Percentiles rank a stretch among this genome's conserved stretches.
Conservation (phyloP, 2,797 vertebrate genomes). For the Thalassophryne amazonica region DNA sequence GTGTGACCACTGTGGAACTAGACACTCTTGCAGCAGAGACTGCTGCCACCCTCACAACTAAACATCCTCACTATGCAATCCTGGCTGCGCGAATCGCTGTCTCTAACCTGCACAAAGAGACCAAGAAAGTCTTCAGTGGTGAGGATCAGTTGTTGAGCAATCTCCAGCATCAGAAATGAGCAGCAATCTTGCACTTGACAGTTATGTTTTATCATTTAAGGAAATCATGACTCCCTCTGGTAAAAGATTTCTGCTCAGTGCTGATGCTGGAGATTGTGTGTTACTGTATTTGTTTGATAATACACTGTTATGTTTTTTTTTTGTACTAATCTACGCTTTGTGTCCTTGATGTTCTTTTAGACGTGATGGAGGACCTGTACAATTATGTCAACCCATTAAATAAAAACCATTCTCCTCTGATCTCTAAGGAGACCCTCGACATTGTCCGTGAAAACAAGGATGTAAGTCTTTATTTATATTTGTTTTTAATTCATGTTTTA, state of each 20-base stretch:
- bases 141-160: neutral
- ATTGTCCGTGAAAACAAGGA: slow-evolving; percentile 89
- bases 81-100: slow-evolving; percentile 93
- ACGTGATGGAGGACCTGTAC: slow-evolving; percentile 96
- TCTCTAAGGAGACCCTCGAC: slow-evolving; percentile 86
- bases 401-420: slow-evolving; percentile 89
- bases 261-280: neutral
- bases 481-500: too few relatives aligned
- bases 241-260: neutral
- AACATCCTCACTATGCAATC: slow-evolving; percentile 94
- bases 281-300: neutral
- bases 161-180: too few relatives aligned
- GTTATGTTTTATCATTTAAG: too few relatives aligned
- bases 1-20: slow-evolving; percentile 92
- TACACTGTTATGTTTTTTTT: neutral
- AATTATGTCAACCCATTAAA: slow-evolving; percentile 90
- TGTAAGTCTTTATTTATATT: too few relatives aligned
- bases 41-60: slow-evolving; percentile 92
- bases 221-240: neutral
- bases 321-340: neutral
- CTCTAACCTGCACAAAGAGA: slow-evolving; percentile 96
- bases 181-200: too few relatives aligned
- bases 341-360: slow-evolving; percentile 22
- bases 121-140: slow-evolving; percentile 95
- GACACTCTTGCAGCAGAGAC: slow-evolving; percentile 95